These are phyloP conservation scores for Mythimna ferrago DNA, from an alignment of 2,888 invertebrate species.

Conservation along the genomic window DNA sequence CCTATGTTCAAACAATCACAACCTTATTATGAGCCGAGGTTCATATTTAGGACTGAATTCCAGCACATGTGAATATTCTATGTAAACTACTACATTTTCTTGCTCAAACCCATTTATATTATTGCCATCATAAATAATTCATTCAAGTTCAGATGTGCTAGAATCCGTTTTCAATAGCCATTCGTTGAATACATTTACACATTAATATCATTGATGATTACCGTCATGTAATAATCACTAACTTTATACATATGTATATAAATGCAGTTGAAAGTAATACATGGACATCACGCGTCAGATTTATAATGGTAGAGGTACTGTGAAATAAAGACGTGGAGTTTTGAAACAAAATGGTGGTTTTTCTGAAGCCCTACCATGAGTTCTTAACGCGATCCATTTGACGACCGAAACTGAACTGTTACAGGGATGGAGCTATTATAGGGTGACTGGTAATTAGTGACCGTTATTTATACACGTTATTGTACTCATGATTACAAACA, in stretches of 20 bases:
- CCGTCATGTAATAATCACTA: constrained; percentile 29
- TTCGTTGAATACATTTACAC: constrained; percentile 55
- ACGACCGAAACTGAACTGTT: too few species aligned
- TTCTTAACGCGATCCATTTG: too few species aligned
- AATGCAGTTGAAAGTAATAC: constrained; percentile 55
- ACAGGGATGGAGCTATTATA: too few species aligned
- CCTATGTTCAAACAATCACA: constrained; percentile 83
- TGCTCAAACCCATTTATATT: neutral
- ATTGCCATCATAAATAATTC: neutral
- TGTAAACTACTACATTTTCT: constrained; percentile 1
- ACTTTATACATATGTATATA: constrained; percentile 46
- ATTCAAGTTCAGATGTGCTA: constrained; percentile 40
- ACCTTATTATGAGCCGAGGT: constrained; percentile 85
- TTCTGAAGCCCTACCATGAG: neutral
- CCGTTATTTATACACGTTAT: too few species aligned
- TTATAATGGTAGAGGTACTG: constrained; percentile 15
- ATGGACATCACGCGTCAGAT: constrained; percentile 26
- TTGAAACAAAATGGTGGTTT: constrained; percentile 17
- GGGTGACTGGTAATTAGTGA: too few species aligned
- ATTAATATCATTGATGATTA: constrained; percentile 49
- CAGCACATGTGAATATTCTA: constrained; percentile 52
- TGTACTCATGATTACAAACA: too few species aligned
- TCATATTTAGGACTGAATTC: constrained; percentile 60
- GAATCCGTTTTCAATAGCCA: constrained; percentile 41
- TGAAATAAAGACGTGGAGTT: constrained; percentile 23